Evolutionary conservation across 2,797 vertebrate genomes (phyloP).

Genomic region (Botia almorhae): DNA sequence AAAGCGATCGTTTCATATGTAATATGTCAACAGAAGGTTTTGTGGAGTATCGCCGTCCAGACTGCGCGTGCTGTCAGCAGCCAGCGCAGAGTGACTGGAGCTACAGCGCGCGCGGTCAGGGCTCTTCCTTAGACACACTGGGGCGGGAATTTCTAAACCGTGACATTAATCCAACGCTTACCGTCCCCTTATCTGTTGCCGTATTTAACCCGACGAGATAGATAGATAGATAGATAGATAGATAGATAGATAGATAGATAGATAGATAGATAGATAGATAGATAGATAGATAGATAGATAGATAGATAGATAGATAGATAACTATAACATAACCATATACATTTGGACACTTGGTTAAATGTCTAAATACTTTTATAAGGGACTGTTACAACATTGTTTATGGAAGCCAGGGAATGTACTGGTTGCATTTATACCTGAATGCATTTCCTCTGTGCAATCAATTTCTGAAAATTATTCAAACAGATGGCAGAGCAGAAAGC

Average conservation of each 20-base stretch:
- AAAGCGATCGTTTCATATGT: conserved; percentile 39
- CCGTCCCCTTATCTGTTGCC: no score
- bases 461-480: no score
- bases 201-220: no score
- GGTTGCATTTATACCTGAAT: no score
- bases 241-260: not conserved
- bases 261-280: not conserved
- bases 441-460: no score
- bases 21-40: conserved; percentile 47
- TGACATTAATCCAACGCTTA: not conserved
- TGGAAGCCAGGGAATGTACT: no score
- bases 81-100: conserved; percentile 45
- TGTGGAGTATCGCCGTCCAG: conserved; percentile 20
- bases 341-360: no score
- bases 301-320: not conserved
- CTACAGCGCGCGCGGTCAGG: conserved; percentile 43
- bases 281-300: no score
- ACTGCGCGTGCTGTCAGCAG: conserved; percentile 50
- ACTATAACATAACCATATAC: no score
- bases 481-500: not conserved
- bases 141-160: conserved; percentile 58
- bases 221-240: not conserved
- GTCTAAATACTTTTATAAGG: no score
- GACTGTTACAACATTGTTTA: no score
- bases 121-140: conserved; percentile 54